phyloP scores from a whole-genome alignment of 2,888 invertebrate genomes.

The Pristionchus japonicus region DNA sequence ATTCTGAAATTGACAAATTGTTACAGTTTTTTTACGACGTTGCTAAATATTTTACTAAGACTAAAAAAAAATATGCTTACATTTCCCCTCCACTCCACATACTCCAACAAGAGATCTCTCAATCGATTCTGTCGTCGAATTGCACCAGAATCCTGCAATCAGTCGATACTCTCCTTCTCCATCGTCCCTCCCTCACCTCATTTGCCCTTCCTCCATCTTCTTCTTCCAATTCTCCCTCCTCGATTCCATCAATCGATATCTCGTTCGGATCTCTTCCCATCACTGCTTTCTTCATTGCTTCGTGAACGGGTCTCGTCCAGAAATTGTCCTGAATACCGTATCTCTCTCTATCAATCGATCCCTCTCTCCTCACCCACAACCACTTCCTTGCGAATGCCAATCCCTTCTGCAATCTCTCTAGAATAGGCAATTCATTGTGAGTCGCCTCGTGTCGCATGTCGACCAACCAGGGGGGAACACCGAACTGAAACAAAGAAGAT shows the following conservation, averaged over 20 bases:
- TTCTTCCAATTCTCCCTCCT: background rate
- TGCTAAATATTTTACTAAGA: too few relatives aligned
- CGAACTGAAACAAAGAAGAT: conserved; percentile 79
- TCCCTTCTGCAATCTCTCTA: conserved; percentile 82
- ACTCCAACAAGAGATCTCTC: background rate
- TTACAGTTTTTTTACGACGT: background rate
- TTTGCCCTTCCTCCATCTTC: background rate
- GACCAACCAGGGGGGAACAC: conserved; percentile 87
- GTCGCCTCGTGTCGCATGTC: conserved; percentile 86
- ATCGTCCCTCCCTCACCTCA: too few relatives aligned
- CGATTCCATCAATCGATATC: background rate
- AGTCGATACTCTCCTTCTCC: too few relatives aligned
- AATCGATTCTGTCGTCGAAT: background rate
- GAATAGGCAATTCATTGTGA: conserved; percentile 83
- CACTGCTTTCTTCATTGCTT: conserved; percentile 45
- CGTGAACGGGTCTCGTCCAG: conserved; percentile 49
- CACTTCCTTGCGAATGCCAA: conserved; percentile 82
- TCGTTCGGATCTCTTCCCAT: background rate
- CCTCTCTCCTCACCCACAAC: conserved; percentile 79
- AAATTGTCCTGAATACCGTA: conserved; percentile 48
- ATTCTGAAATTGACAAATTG: background rate
- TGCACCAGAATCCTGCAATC: background rate
- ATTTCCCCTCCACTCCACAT: conserved; percentile 11
- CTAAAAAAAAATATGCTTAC: conserved; percentile 2
- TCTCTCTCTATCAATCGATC: background rate